phyloP scores from a whole-genome alignment of 2,797 vertebrate species.

The Pelochelys cantorii region DNA sequence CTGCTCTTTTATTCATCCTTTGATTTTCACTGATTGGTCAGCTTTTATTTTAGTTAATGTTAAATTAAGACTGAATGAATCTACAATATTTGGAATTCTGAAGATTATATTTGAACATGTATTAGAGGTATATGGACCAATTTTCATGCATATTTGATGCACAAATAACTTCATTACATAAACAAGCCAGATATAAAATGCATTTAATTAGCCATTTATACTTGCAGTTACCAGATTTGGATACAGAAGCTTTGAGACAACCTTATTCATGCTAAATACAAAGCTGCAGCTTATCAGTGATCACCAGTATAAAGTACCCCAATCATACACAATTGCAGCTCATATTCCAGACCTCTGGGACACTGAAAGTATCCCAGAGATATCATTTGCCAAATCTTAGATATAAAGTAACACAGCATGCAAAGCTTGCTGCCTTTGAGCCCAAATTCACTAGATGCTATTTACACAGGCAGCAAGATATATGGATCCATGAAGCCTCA shows the following conservation, averaged over 20 bases:
- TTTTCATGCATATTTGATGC: not conserved
- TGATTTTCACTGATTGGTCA: not conserved
- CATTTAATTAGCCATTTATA: not conserved
- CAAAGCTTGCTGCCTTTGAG: not conserved
- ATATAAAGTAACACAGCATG: not conserved
- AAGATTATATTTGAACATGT: not conserved
- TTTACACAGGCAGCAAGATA: not conserved
- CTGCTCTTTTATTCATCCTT: not conserved
- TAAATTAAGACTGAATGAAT: not conserved
- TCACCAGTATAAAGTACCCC: not conserved
- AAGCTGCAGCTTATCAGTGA: not conserved
- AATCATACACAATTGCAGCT: not conserved
- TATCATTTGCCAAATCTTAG: not conserved
- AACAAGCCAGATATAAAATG: not conserved
- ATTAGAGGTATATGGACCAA: accelerated
- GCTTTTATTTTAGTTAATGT: accelerated
- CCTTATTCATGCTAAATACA: not conserved
- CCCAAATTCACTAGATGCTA: not conserved
- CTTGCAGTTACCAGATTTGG: not conserved
- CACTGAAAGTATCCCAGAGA: not conserved
- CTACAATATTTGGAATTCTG: not conserved
- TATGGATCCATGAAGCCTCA: too few species aligned
- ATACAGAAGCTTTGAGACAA: not conserved
- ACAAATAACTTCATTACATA: accelerated
- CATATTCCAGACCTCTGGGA: not conserved